These are phyloP conservation scores for Propithecus coquereli DNA, from an alignment of 2,113 vertebrate species.

Conservation along the genomic window DNA sequence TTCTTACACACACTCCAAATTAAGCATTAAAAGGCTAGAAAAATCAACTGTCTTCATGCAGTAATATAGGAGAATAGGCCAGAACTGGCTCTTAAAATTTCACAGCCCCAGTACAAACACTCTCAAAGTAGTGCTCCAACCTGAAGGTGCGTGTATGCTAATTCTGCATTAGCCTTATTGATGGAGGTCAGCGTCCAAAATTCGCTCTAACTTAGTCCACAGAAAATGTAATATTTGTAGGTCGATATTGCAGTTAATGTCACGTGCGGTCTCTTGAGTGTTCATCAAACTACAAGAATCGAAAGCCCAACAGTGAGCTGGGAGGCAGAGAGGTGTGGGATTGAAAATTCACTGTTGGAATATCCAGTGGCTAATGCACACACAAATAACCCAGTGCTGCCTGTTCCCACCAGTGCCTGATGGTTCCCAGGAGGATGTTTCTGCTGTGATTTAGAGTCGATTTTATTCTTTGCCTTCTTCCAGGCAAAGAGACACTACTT, in stretches of 20 bases:
- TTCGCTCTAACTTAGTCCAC: background rate
- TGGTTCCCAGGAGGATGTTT: rapidly evolving
- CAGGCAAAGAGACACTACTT: background rate
- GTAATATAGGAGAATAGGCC: background rate
- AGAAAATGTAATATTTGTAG: background rate
- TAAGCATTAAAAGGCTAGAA: background rate
- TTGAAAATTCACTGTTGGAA: background rate
- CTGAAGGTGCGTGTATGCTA: rapidly evolving
- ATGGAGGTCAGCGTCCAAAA: background rate
- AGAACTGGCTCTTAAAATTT: background rate
- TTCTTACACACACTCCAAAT: background rate
- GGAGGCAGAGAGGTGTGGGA: background rate
- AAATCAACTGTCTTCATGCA: background rate
- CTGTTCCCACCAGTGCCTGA: rapidly evolving
- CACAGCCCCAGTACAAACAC: background rate
- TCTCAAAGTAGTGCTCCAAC: background rate
- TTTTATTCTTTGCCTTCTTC: background rate
- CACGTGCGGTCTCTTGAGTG: background rate
- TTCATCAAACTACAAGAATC: background rate
- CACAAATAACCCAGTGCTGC: no score
- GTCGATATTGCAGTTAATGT: rapidly evolving
- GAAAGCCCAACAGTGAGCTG: background rate
- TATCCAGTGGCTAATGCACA: background rate
- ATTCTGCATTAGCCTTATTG: background rate
- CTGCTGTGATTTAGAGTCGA: background rate